A percentile compares a stretch with the other conserved stretches of the same genome.
These are phyloP conservation scores for Gadus macrocephalus DNA, from an alignment of 2,113 vertebrate genomes.

Conservation along the genomic window DNA sequence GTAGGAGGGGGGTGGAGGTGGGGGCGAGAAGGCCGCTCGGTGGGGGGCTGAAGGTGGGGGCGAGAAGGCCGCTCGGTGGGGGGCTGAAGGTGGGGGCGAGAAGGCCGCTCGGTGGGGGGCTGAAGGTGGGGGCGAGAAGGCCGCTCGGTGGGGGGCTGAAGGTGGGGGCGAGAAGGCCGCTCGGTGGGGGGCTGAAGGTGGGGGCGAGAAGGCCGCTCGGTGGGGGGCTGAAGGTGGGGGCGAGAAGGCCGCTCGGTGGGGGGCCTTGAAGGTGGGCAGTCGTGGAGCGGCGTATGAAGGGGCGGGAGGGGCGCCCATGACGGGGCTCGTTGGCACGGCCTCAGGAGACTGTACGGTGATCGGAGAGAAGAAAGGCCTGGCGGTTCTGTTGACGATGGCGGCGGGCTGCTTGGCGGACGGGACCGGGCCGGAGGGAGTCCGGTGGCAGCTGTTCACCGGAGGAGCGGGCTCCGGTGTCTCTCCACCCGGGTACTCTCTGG, in stretches of 20 bases:
- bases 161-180: too few relatives aligned
- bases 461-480: conserved; percentile 27
- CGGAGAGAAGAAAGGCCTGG: conserved; percentile 86
- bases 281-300: conserved; percentile 75
- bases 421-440: conserved; percentile 32
- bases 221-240: conserved; percentile 44
- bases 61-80: too few relatives aligned
- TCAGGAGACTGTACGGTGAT: conserved; percentile 43
- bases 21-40: conserved; percentile 33
- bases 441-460: conserved; percentile 53
- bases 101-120: conserved; percentile 16
- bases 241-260: conserved; percentile 26
- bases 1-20: conserved; percentile 52
- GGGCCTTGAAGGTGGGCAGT: conserved; percentile 66
- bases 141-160: neutral
- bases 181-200: neutral
- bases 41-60: conserved; percentile 62
- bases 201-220: conserved; percentile 33
- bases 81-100: too few relatives aligned
- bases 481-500: conserved; percentile 41
- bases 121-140: conserved; percentile 47
- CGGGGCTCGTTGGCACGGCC: conserved; percentile 21
- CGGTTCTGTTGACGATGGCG: conserved; percentile 84
- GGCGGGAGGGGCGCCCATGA: conserved; percentile 67
- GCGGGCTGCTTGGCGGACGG: conserved; percentile 67